Conservation (phyloP, 1,140 invertebrate genomes). For the Lordiphosa clarofinis region DNA sequence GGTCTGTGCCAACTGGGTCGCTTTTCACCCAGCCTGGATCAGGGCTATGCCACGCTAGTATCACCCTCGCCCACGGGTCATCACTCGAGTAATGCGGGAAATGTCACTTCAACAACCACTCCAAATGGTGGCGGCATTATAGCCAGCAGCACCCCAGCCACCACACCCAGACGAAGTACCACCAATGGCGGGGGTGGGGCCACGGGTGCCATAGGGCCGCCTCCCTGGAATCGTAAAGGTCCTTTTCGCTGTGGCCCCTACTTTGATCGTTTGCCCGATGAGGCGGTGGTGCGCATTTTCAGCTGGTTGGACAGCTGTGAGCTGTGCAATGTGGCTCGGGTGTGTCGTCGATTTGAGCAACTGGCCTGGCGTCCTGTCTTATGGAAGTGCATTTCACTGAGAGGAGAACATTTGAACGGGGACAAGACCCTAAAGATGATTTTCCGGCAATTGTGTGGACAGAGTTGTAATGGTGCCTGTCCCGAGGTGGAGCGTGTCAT, state of each 20-base stretch:
- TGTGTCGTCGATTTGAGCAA: conserved; percentile 90
- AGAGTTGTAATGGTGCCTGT: conserved; percentile 82
- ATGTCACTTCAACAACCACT: conserved; percentile 55
- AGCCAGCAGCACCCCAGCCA: conserved; percentile 62
- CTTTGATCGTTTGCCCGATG: conserved; percentile 82
- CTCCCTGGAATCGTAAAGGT: conserved; percentile 74
- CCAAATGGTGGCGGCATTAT: conserved; percentile 39
- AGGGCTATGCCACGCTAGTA: conserved; percentile 88
- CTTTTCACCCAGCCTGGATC: conserved; percentile 84
- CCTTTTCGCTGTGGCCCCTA: conserved; percentile 65
- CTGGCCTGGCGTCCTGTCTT: conserved; percentile 90
- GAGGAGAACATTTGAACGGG: conserved; percentile 84
- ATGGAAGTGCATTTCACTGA: conserved; percentile 86
- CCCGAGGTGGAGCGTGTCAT: conserved; percentile 84
- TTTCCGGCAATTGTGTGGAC: conserved; percentile 82
- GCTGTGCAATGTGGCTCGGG: conserved; percentile 88
- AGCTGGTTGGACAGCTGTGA: conserved; percentile 88
- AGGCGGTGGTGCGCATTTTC: conserved; percentile 84
- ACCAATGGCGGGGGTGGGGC: conserved; percentile 29
- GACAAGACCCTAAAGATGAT: conserved; percentile 86
- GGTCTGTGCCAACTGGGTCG: conserved; percentile 78
- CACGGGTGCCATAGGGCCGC: conserved; percentile 51
- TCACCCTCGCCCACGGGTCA: conserved; percentile 81
- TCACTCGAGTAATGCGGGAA: conserved; percentile 41
- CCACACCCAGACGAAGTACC: conserved; percentile 42